phyloP scores from a whole-genome alignment of 2,797 vertebrate species.

The Cyclura pinguis region DNA sequence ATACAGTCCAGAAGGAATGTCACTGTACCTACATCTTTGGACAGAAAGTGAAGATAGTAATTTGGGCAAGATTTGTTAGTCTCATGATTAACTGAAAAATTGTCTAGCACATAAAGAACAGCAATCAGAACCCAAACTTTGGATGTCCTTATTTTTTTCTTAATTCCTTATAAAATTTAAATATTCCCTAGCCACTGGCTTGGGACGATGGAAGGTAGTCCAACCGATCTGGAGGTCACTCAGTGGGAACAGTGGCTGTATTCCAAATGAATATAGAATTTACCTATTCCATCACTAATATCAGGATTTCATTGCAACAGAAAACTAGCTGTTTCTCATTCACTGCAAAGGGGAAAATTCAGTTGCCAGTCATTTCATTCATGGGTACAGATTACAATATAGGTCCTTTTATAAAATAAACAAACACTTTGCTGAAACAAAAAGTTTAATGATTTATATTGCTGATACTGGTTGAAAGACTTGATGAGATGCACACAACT shows the following conservation, averaged over 20 bases:
- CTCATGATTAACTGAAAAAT: not conserved
- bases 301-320: not conserved
- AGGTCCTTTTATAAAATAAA: not conserved
- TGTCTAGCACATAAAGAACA: not conserved
- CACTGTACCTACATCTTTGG: not conserved
- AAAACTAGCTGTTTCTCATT: not conserved
- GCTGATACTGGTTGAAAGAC: not conserved
- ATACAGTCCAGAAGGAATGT: not conserved
- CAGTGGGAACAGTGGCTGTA: not conserved
- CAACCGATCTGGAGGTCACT: not conserved
- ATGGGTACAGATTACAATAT: not conserved
- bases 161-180: too few relatives aligned
- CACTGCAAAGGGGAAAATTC: not conserved
- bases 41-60: not conserved
- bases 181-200: too few relatives aligned
- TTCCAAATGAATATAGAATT: not conserved
- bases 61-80: not conserved
- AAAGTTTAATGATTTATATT: conserved; percentile 7
- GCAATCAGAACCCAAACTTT: not conserved
- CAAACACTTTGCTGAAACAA: not conserved
- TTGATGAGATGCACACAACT: conserved; percentile 48
- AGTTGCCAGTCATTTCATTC: not conserved
- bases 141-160: not conserved
- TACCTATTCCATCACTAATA: not conserved
- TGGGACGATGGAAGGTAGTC: not conserved